Evolutionary conservation across 2,888 invertebrate genomes (phyloP).

Genomic region (Nomada fucata): DNA sequence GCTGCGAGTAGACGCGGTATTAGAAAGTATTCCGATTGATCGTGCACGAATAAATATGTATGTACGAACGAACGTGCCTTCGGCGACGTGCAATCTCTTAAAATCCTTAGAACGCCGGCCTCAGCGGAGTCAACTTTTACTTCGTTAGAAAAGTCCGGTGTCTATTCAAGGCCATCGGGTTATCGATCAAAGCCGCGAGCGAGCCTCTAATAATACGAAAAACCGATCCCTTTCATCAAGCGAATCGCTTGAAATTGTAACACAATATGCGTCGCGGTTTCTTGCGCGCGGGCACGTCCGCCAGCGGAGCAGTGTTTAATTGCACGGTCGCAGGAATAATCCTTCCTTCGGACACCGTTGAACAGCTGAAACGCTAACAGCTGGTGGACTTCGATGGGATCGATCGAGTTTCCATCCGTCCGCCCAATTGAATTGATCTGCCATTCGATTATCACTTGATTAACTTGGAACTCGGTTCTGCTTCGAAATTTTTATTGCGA

Average conservation of each 20-base stretch:
- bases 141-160: conserved; percentile 72
- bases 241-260: conserved; percentile 64
- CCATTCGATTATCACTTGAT: neutral
- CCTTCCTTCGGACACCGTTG: neutral
- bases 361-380: conserved; percentile 15
- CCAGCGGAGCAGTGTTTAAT: conserved; percentile 8
- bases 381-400: neutral
- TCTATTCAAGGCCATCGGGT: conserved; percentile 77
- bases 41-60: conserved; percentile 50
- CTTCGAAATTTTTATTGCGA: no score
- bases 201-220: conserved; percentile 68
- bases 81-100: conserved; percentile 64
- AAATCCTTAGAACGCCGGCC: conserved; percentile 55
- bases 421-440: neutral
- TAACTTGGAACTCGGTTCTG: neutral
- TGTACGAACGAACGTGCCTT: conserved; percentile 46
- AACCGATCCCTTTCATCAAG: conserved; percentile 64
- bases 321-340: conserved; percentile 12
- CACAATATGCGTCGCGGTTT: conserved; percentile 50
- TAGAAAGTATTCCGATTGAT: conserved; percentile 50
- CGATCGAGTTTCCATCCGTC: conserved; percentile 3
- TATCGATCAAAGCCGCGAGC: conserved; percentile 76
- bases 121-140: conserved; percentile 72
- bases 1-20: conserved; percentile 3
- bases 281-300: conserved; percentile 8